Percentiles rank a stretch among this genome's conserved stretches.
Conservation (phyloP, 2,797 vertebrate species). For the Helostoma temminkii region DNA sequence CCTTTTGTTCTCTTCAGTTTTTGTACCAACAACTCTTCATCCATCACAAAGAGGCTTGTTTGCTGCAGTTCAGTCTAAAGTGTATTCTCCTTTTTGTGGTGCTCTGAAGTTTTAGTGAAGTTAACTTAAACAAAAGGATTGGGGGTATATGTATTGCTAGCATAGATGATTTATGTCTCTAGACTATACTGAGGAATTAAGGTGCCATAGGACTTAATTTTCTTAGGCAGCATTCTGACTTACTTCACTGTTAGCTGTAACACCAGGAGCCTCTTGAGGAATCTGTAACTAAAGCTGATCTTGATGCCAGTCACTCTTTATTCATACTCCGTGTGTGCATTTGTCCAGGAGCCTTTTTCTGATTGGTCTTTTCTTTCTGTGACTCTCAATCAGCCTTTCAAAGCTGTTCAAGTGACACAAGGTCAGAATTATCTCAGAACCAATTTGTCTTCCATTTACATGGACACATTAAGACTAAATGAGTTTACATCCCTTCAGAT, state of each 20-base stretch:
- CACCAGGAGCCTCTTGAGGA: slow-evolving; percentile 26
- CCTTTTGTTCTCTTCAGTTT: slow-evolving; percentile 35
- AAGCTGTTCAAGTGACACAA: slow-evolving; percentile 44
- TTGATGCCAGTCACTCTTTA: slow-evolving; percentile 28
- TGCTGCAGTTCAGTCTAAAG: slow-evolving; percentile 23
- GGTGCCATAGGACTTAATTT: slow-evolving; percentile 27
- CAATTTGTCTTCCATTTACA: slow-evolving; percentile 57
- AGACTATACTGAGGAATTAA: slow-evolving; percentile 24
- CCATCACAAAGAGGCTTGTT: slow-evolving; percentile 20
- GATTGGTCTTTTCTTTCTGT: slow-evolving; percentile 30
- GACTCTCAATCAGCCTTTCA: slow-evolving; percentile 36
- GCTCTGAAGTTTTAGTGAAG: slow-evolving; percentile 16
- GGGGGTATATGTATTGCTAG: slow-evolving; percentile 8
- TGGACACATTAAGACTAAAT: slow-evolving; percentile 51
- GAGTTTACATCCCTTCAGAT: slow-evolving; percentile 28
- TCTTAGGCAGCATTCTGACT: slow-evolving; percentile 20
- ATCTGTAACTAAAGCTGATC: slow-evolving; percentile 38
- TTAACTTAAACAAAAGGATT: slow-evolving; percentile 25
- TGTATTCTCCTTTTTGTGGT: slow-evolving; percentile 18
- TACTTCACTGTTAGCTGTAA: slow-evolving; percentile 38
- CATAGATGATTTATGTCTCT: slow-evolving; percentile 10
- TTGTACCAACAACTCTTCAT: slow-evolving; percentile 12
- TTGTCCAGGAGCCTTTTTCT: slow-evolving; percentile 45
- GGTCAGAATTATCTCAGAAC: slow-evolving; percentile 59
- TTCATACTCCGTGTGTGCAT: slow-evolving; percentile 3